Evolutionary conservation across 2,797 vertebrate genomes (phyloP).

Genomic region (Myotis myotis): DNA sequence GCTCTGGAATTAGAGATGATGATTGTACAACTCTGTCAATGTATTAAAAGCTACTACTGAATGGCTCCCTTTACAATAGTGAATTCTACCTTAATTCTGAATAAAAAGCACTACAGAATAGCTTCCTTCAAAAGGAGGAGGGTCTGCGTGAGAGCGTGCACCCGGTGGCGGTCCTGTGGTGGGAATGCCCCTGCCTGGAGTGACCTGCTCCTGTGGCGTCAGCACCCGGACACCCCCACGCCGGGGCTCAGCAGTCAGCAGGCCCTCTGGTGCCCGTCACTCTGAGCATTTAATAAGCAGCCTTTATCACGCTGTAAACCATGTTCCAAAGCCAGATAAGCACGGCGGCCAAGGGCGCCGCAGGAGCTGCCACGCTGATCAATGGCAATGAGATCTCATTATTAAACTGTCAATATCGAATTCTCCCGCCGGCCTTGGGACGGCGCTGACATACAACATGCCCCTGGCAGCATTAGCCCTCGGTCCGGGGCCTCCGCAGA

Average conservation of each 20-base stretch:
- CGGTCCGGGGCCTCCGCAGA: background rate
- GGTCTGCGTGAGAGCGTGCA: no score
- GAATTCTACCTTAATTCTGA: background rate
- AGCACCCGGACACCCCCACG: background rate
- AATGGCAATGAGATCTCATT: slow-evolving; percentile 83
- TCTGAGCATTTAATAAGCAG: slow-evolving; percentile 60
- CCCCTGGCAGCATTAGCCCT: rapidly evolving
- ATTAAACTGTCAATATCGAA: slow-evolving; percentile 84
- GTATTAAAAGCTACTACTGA: background rate
- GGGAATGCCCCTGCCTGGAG: background rate
- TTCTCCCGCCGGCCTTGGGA: slow-evolving; percentile 56
- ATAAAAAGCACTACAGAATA: rapidly evolving
- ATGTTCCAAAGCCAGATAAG: slow-evolving; percentile 60
- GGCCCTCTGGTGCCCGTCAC: background rate
- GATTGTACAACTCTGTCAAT: background rate
- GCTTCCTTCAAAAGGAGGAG: background rate
- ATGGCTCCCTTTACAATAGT: background rate
- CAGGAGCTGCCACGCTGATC: slow-evolving; percentile 43
- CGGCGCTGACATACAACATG: slow-evolving; percentile 34
- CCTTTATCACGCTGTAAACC: slow-evolving; percentile 30
- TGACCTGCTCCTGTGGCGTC: background rate
- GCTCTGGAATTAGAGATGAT: background rate
- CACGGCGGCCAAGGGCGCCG: background rate
- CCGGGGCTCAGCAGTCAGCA: background rate
- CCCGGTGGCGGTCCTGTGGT: background rate